phyloP scores from a whole-genome alignment of 2,888 invertebrate species.

The Piscicola geometra region DNA sequence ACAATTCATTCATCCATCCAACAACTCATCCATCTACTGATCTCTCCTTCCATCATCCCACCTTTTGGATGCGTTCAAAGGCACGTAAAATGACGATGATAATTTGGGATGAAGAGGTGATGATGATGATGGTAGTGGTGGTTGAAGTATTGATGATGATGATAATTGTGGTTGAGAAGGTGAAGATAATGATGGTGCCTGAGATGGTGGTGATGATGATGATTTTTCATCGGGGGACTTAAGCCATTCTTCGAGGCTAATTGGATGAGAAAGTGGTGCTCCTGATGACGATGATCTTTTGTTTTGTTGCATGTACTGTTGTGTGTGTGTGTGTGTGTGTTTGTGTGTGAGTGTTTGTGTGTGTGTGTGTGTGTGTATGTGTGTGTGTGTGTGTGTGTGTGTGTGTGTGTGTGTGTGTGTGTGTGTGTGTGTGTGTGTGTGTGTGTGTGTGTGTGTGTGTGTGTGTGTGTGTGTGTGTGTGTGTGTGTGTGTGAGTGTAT shows the following conservation, averaged over 20 bases:
- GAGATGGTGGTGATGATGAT: neutral
- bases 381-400: conserved; percentile 19
- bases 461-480: conserved; percentile 19
- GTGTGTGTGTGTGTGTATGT: conserved; percentile 18
- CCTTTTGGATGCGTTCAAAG: too few relatives aligned
- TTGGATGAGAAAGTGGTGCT: neutral
- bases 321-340: conserved; percentile 11
- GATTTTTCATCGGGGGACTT: neutral
- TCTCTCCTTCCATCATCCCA: too few relatives aligned
- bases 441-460: conserved; percentile 18
- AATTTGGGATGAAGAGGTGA: neutral
- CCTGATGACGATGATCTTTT: neutral
- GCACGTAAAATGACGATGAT: too few relatives aligned
- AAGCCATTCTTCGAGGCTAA: conserved; percentile 3
- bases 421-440: conserved; percentile 19
- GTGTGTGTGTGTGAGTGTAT: conserved; percentile 3
- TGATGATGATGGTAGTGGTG: neutral
- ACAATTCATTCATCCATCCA: too few relatives aligned
- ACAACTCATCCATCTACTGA: too few relatives aligned
- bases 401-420: conserved; percentile 16
- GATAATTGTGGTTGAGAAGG: too few relatives aligned
- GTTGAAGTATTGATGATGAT: neutral
- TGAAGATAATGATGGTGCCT: neutral
- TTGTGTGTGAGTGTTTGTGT: conserved; percentile 10
- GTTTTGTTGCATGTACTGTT: neutral